Evolutionary conservation across 2,113 vertebrate species (phyloP).

Genomic region (Entomyzon cyanotis): DNA sequence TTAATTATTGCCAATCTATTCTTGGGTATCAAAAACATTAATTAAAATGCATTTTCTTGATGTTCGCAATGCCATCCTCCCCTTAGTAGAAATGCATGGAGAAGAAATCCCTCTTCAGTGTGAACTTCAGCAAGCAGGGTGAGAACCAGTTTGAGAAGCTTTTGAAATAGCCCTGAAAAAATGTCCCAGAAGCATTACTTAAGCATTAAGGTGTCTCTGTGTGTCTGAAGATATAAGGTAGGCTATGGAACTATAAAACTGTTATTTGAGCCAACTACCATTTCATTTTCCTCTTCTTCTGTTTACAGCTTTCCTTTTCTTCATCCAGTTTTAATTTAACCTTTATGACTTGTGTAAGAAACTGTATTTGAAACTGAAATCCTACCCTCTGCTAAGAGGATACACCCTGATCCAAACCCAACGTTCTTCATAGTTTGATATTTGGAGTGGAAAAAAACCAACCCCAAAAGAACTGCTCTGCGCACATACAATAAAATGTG

Average conservation of each 20-base stretch:
- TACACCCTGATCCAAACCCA: neutral
- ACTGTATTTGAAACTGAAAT: neutral
- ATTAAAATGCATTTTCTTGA: neutral
- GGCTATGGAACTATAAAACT: neutral
- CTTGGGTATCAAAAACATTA: neutral
- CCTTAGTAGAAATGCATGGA: neutral
- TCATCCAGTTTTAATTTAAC: neutral
- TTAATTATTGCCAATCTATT: neutral
- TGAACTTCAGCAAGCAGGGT: neutral
- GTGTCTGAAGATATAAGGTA: neutral
- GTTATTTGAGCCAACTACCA: neutral
- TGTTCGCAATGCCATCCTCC: neutral
- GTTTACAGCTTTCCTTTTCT: neutral
- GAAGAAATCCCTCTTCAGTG: neutral
- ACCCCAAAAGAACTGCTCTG: neutral
- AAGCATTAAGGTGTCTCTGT: neutral
- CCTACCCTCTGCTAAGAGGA: neutral
- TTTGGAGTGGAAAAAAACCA: neutral
- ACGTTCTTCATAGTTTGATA: neutral
- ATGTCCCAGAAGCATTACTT: neutral
- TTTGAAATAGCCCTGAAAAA: fast-evolving
- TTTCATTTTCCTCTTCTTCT: neutral
- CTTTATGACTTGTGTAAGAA: neutral
- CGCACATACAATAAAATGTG: neutral
- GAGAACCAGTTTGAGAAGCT: neutral